phyloP scores from a whole-genome alignment of 2,797 vertebrate genomes.

The Alca torda region DNA sequence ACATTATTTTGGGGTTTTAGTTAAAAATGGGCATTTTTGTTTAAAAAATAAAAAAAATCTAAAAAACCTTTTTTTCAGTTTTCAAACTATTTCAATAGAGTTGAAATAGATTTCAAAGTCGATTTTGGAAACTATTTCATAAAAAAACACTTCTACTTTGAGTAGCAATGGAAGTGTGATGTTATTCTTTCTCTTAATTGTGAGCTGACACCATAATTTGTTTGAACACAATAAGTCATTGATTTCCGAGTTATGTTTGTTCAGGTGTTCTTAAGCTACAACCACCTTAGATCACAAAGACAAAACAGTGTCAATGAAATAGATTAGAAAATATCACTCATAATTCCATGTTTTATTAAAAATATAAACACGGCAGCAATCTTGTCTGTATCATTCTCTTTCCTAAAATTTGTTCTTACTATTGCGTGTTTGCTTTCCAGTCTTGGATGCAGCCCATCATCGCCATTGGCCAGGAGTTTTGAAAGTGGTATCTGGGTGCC shows the following conservation, averaged over 20 bases:
- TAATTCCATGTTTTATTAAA: neutral
- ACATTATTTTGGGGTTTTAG: neutral
- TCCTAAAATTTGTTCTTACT: neutral
- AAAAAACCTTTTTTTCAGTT: neutral
- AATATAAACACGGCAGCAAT: rapidly evolving
- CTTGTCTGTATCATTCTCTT: neutral
- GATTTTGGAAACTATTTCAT: neutral
- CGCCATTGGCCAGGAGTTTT: conserved; percentile 96
- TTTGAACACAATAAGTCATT: neutral
- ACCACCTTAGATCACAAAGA: neutral
- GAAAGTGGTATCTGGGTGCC: conserved; percentile 95
- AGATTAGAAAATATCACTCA: neutral
- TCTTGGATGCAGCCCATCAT: conserved; percentile 95
- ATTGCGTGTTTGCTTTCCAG: conserved; percentile 69
- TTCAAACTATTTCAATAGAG: neutral
- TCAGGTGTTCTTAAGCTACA: neutral
- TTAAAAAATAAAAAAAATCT: neutral
- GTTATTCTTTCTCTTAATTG: neutral
- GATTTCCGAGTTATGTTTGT: neutral
- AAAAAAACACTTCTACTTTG: neutral
- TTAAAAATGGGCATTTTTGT: neutral
- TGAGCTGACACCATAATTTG: neutral
- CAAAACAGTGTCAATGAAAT: neutral
- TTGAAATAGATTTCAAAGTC: neutral
- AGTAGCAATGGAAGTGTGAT: neutral